Evolutionary conservation across 2,113 vertebrate species (phyloP).

Genomic region (Cryptoleucopteryx plumbea): DNA sequence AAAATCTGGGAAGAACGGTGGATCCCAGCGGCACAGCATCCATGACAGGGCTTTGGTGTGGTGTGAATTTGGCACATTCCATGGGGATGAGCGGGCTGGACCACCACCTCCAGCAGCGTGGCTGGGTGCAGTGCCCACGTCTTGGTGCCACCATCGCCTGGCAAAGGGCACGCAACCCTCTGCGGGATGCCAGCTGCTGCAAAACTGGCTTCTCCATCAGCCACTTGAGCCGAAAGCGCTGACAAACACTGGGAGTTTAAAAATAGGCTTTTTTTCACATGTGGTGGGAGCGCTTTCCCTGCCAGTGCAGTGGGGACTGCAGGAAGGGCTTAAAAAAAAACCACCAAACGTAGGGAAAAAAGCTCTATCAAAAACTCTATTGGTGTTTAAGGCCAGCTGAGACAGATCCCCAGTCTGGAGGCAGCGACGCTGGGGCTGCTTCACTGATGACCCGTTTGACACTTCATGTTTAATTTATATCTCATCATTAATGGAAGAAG

Average conservation of each 20-base stretch:
- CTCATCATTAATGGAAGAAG: background rate
- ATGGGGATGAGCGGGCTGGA: rapidly evolving
- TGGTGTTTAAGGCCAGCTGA: background rate
- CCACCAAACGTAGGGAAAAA: background rate
- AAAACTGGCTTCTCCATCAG: background rate
- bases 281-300: background rate
- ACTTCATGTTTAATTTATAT: background rate
- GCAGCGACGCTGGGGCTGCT: background rate
- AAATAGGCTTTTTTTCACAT: background rate
- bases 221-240: background rate
- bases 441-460: background rate
- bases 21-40: background rate
- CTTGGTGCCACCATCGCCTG: background rate
- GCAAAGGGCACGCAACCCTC: background rate
- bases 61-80: rapidly evolving
- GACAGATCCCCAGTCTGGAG: background rate
- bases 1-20: background rate
- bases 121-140: rapidly evolving
- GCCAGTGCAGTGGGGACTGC: slow-evolving; percentile 4
- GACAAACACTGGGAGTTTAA: slow-evolving; percentile 22
- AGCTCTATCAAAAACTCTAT: background rate
- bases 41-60: background rate
- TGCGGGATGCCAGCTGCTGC: background rate
- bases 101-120: rapidly evolving
- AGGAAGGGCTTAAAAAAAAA: background rate